These are phyloP conservation scores for Eriocheir sinensis DNA, from an alignment of 1,140 invertebrate genomes.

Conservation along the genomic window DNA sequence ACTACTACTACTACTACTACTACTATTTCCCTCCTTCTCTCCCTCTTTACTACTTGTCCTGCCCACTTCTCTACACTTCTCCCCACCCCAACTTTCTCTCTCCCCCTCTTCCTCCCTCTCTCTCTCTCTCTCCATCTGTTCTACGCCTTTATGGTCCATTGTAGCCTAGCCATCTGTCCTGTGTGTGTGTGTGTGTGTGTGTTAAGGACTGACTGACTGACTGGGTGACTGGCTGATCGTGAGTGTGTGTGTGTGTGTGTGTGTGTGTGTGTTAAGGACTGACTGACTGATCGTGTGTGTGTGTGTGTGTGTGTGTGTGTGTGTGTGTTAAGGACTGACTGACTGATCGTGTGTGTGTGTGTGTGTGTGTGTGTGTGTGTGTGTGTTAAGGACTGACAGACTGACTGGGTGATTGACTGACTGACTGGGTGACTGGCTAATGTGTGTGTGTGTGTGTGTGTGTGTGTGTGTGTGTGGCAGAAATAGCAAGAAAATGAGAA, in stretches of 20 bases:
- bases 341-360: no score
- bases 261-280: no score
- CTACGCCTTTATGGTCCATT: constrained; percentile 49
- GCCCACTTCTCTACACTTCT: neutral
- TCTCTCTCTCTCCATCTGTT: constrained; percentile 49
- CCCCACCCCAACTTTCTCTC: neutral
- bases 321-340: no score
- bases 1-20: neutral
- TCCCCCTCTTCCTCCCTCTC: neutral
- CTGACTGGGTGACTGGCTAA: no score
- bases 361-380: no score
- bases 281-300: neutral
- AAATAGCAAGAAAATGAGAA: no score
- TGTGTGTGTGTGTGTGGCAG: no score
- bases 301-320: neutral
- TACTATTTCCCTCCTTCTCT: neutral
- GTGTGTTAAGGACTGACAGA: no score
- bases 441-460: no score
- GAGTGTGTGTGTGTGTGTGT: no score
- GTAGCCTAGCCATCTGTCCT: constrained; percentile 15
- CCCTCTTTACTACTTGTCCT: neutral
- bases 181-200: neutral
- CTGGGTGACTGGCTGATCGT: no score
- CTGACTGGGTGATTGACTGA: no score
- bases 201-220: neutral